Percentiles rank a stretch among this genome's conserved stretches.
Conservation (phyloP, 2,113 vertebrate genomes). For the Girardinichthys multiradiatus region DNA sequence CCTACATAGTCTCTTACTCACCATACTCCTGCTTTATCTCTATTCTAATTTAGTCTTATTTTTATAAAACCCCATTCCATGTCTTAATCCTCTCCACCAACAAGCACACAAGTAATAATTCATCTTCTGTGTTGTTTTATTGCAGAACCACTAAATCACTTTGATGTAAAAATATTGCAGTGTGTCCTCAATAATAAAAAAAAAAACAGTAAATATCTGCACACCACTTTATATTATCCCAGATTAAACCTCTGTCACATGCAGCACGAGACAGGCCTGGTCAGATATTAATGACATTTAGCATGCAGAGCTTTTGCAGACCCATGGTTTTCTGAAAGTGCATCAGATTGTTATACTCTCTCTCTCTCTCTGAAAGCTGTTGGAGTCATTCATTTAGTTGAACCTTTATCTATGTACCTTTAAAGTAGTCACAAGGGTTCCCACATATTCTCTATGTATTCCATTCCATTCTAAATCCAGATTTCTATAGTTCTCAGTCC, state of each 20-base stretch:
- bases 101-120: background rate
- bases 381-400: background rate
- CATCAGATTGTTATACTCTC: background rate
- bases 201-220: background rate
- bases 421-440: background rate
- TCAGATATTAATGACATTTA: constrained; percentile 10
- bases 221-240: background rate
- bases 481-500: too few relatives aligned
- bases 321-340: background rate
- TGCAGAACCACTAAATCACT: background rate
- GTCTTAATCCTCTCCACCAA: constrained; percentile 14
- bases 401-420: background rate
- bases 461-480: too few relatives aligned
- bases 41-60: background rate
- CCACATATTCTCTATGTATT: too few relatives aligned
- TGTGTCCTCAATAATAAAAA: background rate
- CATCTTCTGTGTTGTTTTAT: background rate
- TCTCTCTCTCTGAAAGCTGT: constrained; percentile 4
- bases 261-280: background rate
- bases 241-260: constrained; percentile 9
- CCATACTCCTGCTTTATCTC: background rate
- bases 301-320: background rate
- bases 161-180: background rate
- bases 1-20: constrained; percentile 2
- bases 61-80: constrained; percentile 1